Base-by-base conservation (phyloP, 2,888 invertebrate species). In the Drepanosiphum platanoidis region DNA sequence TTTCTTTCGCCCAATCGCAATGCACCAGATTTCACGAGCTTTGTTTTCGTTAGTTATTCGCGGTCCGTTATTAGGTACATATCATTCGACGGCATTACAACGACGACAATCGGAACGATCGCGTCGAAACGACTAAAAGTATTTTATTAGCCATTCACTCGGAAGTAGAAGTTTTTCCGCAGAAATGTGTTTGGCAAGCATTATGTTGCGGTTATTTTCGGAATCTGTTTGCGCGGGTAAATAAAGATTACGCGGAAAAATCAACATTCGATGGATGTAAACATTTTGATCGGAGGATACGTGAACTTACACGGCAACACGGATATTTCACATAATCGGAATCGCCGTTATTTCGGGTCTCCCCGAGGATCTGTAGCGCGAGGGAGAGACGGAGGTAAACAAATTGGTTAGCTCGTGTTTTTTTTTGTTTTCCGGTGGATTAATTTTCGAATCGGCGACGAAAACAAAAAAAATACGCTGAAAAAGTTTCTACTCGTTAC, bases 261-360 rank as follows among this genome's bases (percentile, higher is more conserved):
- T 39, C 34, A 66, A 66, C 18, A 83, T 64, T 75, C 46, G 36
- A 34, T 3, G 30, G 75, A 13, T 52, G 75, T 36, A 27, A 66
- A 75, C 27, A 83, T 34, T 27, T 3, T 66, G 46, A 46, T 75
- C n/a, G n/a, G n/a, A 64, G 52, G 36, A 75, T 66, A 75, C 74
- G 82, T 72, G 82, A 72, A 64, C 72, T 42, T n/a, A n/a, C n/a
- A n/a, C n/a, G n/a, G 39, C 64, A 82, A 72, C 36, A 27, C 32
- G 46, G 34, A 83, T 64, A 72, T 82, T 34, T 72, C 22, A n/a
- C n/a, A 32, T 58, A 42, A 61, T 32, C 32, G 22, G 30, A 70
- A 36, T 81, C 3, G 3, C 30, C 9, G n/a, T 66, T 30, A 39
- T 39, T 58, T 27, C 64, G 8, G 78, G 64, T 27, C 2, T 75